Percentiles rank a stretch among this genome's conserved stretches.
phyloP scores from a whole-genome alignment of 2,113 vertebrate species.

The Anolis sagrei region DNA sequence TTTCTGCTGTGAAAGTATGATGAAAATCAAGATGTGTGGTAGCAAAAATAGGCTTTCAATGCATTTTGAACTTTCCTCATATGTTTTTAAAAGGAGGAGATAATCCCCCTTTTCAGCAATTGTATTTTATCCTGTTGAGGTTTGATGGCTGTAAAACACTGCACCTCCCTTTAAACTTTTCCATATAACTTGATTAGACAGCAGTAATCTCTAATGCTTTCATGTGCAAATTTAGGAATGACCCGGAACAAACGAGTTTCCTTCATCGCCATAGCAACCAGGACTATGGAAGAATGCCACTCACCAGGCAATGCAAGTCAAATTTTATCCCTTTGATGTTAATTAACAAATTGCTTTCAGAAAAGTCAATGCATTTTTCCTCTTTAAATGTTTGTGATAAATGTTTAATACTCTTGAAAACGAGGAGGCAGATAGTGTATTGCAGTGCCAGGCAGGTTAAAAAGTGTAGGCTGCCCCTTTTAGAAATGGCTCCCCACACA shows the following conservation, averaged over 20 bases:
- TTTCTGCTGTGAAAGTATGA: constrained; percentile 68
- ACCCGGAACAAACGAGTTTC: constrained; percentile 83
- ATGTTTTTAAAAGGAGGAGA: constrained; percentile 72
- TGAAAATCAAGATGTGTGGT: constrained; percentile 61
- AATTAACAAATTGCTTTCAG: constrained; percentile 85
- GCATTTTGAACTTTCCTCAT: constrained; percentile 71
- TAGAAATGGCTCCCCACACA: background rate
- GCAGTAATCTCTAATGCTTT: constrained; percentile 83
- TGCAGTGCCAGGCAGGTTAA: constrained; percentile 38
- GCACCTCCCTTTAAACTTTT: constrained; percentile 82
- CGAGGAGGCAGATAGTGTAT: constrained; percentile 50
- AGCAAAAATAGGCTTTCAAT: constrained; percentile 65
- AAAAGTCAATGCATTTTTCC: constrained; percentile 79
- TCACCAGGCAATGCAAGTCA: constrained; percentile 83
- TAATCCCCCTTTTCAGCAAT: constrained; percentile 74
- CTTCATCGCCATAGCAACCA: constrained; percentile 82
- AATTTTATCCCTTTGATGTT: constrained; percentile 85
- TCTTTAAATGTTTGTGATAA: constrained; percentile 80
- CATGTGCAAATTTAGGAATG: constrained; percentile 84
- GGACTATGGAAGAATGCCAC: constrained; percentile 84
- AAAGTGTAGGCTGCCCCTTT: constrained; percentile 19
- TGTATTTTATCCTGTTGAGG: constrained; percentile 75
- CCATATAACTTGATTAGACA: constrained; percentile 86
- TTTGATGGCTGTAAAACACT: constrained; percentile 75
- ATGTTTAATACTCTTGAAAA: constrained; percentile 74